These are phyloP conservation scores for Heliocidaris erythrogramma DNA, from an alignment of 35 echinoderm and acorn worm genomes.

Conservation along the genomic window DNA sequence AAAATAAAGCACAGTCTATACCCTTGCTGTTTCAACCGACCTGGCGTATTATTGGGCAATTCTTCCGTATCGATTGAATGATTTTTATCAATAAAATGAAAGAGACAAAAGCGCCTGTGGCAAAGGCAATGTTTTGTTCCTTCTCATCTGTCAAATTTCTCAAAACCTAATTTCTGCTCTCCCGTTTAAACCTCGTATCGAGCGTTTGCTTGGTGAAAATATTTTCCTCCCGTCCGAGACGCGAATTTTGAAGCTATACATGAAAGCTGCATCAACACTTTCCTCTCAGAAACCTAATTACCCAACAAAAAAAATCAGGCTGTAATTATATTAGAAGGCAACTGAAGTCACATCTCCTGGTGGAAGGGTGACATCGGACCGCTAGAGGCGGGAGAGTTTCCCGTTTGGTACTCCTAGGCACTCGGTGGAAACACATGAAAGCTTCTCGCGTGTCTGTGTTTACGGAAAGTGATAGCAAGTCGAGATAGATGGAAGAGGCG, in stretches of 20 bases:
- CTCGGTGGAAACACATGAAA: neutral
- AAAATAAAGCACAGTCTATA: neutral
- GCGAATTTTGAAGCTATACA: slow-evolving; percentile 17
- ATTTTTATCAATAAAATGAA: neutral
- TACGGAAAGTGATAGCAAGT: neutral
- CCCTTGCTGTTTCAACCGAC: neutral
- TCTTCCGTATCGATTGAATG: neutral
- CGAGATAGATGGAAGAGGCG: neutral
- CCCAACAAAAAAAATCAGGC: slow-evolving; percentile 28
- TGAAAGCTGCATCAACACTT: slow-evolving; percentile 32
- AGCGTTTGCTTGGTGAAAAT: neutral
- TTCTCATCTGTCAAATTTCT: neutral
- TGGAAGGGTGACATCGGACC: neutral
- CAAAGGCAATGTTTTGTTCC: neutral
- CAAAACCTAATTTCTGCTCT: neutral
- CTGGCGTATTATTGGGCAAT: neutral
- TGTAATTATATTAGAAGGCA: slow-evolving; percentile 36
- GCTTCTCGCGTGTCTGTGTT: slow-evolving; percentile 13
- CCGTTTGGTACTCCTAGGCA: neutral
- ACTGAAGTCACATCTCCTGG: slow-evolving; percentile 41
- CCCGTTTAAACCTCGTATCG: neutral
- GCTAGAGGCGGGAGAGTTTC: neutral
- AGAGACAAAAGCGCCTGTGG: neutral
- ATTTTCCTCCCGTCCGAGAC: neutral
- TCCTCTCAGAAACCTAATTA: slow-evolving; percentile 41